Conservation (phyloP, 2,888 invertebrate species). For the Drosophila aldrichi region DNA sequence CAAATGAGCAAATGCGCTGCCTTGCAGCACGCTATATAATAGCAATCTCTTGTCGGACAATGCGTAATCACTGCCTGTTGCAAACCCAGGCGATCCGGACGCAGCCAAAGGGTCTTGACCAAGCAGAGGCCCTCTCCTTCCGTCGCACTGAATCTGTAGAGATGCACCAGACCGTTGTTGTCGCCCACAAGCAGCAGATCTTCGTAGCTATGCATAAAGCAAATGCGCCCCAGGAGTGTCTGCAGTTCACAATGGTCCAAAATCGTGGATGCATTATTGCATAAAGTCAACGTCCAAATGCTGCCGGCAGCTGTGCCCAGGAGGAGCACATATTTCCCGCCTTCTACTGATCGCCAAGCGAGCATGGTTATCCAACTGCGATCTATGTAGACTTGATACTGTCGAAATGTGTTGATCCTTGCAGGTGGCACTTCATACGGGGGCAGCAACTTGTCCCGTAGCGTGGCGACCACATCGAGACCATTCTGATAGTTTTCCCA, state of each 20-base stretch:
- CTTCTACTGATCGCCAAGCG: slow-evolving; percentile 55
- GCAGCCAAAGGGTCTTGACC: slow-evolving; percentile 74
- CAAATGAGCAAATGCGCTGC: slow-evolving; percentile 78
- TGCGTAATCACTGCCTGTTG: slow-evolving; percentile 64
- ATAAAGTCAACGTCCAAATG: slow-evolving; percentile 61
- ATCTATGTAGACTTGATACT: slow-evolving; percentile 62
- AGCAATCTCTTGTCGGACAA: slow-evolving; percentile 44
- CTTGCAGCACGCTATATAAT: slow-evolving; percentile 76
- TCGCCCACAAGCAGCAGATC: slow-evolving; percentile 74
- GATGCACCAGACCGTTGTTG: slow-evolving; percentile 69
- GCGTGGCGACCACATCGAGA: slow-evolving; percentile 31
- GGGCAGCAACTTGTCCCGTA: slow-evolving; percentile 45
- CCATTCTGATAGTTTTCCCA: slow-evolving; percentile 52
- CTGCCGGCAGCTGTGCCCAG: slow-evolving; percentile 80
- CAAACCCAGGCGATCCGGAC: slow-evolving; percentile 74
- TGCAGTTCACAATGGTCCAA: slow-evolving; percentile 41
- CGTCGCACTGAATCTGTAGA: slow-evolving; percentile 54
- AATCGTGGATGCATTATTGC: slow-evolving; percentile 26
- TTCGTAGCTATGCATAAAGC: slow-evolving; percentile 53
- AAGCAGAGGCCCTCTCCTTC: slow-evolving; percentile 36
- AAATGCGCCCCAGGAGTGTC: slow-evolving; percentile 70
- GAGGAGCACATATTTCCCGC: slow-evolving; percentile 31
- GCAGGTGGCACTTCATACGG: slow-evolving; percentile 20
- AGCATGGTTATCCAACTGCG: slow-evolving; percentile 77
- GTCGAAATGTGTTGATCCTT: slow-evolving; percentile 49